Evolutionary conservation across 35 echinoderm and acorn worm genomes (phyloP).

Genomic region (Apostichopus japonicus): DNA sequence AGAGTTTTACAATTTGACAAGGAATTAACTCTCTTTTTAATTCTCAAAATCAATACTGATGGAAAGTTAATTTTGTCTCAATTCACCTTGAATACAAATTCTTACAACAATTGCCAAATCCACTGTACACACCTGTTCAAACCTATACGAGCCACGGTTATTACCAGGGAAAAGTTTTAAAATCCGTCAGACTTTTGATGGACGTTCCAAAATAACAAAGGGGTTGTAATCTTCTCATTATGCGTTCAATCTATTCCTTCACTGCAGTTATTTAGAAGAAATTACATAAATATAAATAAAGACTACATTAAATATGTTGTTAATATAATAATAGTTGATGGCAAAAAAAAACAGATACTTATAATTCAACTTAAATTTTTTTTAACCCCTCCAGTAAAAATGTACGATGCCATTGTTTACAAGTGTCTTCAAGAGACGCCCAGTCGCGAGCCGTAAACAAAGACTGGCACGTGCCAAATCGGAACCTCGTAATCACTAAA

Average conservation of each 20-base stretch:
- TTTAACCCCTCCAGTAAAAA: neutral
- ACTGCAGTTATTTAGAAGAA: neutral
- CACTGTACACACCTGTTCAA: too few species aligned
- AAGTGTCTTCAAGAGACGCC: slow-evolving; percentile 36
- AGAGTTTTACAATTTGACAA: too few species aligned
- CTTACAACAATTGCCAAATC: too few species aligned
- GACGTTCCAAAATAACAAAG: neutral
- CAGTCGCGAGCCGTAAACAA: slow-evolving; percentile 59
- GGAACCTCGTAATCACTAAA: slow-evolving; percentile 53
- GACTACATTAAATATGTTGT: too few species aligned
- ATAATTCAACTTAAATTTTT: too few species aligned
- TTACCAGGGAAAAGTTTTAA: neutral
- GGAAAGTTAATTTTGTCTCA: too few species aligned
- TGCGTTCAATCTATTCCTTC: neutral
- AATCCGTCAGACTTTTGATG: neutral
- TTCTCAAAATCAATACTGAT: too few species aligned
- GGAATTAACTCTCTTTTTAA: too few species aligned
- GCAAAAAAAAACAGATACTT: neutral
- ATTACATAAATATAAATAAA: too few species aligned
- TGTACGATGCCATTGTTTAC: slow-evolving; percentile 56
- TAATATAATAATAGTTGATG: too few species aligned
- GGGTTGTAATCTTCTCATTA: neutral
- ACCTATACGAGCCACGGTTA: too few species aligned
- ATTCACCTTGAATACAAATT: too few species aligned
- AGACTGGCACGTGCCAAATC: slow-evolving; percentile 54